Percentiles rank a stretch among this genome's conserved stretches.
phyloP scores from a whole-genome alignment of 2,113 vertebrate genomes.

The Microcebus jonahi region DNA sequence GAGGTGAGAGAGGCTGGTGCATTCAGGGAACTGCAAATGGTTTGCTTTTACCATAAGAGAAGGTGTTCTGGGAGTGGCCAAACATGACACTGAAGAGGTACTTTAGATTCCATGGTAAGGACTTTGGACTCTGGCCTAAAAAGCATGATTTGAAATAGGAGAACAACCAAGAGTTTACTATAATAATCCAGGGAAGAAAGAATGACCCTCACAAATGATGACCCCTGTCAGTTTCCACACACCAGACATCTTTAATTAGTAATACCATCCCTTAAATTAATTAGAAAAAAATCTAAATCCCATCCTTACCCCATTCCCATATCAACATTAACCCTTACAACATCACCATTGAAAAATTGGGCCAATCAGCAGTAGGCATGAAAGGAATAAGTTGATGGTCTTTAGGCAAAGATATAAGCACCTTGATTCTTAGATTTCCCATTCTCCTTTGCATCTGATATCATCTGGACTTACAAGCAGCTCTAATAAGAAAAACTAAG shows the following conservation, averaged over 20 bases:
- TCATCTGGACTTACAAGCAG: neutral
- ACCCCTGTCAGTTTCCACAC: neutral
- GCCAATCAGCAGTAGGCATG: neutral
- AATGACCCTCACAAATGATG: neutral
- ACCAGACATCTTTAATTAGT: constrained; percentile 45
- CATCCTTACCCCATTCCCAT: neutral
- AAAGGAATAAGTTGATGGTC: neutral
- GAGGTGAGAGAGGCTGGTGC: neutral
- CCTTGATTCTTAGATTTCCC: neutral
- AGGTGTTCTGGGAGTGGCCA: neutral
- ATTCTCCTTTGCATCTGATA: neutral
- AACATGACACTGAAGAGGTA: neutral
- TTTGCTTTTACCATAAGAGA: neutral
- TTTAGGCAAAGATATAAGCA: neutral
- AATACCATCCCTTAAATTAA: neutral
- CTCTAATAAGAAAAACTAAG: constrained; percentile 21
- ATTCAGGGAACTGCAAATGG: neutral
- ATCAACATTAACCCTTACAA: neutral
- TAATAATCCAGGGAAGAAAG: constrained; percentile 16
- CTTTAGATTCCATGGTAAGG: neutral
- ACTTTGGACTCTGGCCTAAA: neutral
- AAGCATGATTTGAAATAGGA: neutral
- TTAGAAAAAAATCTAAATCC: constrained; percentile 6
- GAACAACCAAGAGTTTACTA: neutral
- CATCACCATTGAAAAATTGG: neutral